These are phyloP conservation scores for Oryzias curvinotus DNA, from an alignment of 2,113 vertebrate genomes.

Conservation along the genomic window DNA sequence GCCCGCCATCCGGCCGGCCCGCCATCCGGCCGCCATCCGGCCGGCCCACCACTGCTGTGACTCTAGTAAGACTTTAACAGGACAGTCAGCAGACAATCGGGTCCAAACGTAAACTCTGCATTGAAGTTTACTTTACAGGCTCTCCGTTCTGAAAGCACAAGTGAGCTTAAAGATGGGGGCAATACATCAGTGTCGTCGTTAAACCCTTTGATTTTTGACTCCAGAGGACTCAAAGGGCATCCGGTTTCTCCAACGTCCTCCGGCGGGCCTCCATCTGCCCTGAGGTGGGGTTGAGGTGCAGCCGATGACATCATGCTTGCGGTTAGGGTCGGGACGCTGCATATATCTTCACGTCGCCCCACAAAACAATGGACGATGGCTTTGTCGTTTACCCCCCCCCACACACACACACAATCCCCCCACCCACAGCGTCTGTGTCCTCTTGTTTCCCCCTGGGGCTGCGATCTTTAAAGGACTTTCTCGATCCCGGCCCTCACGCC, in stretches of 20 bases:
- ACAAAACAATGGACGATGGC: constrained; percentile 62
- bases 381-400: constrained; percentile 47
- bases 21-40: too few relatives aligned
- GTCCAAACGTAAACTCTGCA: constrained; percentile 35
- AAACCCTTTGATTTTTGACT: constrained; percentile 54
- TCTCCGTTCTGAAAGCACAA: constrained; percentile 32
- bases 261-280: constrained; percentile 35
- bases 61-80: constrained; percentile 27
- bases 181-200: constrained; percentile 32
- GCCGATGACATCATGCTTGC: constrained; percentile 35
- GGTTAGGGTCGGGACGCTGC: constrained; percentile 57
- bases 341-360: constrained; percentile 50
- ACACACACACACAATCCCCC: not conserved
- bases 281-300: constrained; percentile 13
- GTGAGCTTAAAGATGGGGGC: constrained; percentile 20
- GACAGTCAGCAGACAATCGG: constrained; percentile 38
- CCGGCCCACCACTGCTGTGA: constrained; percentile 12
- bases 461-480: constrained; percentile 32
- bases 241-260: constrained; percentile 54
- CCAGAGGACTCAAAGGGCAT: constrained; percentile 47
- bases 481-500: constrained; percentile 19
- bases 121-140: constrained; percentile 18
- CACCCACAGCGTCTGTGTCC: constrained; percentile 37
- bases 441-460: constrained; percentile 44
- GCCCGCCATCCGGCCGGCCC: too few relatives aligned